These are phyloP conservation scores for Spizaetus ornatus DNA, from an alignment of 2,113 vertebrate genomes.

Conservation along the genomic window DNA sequence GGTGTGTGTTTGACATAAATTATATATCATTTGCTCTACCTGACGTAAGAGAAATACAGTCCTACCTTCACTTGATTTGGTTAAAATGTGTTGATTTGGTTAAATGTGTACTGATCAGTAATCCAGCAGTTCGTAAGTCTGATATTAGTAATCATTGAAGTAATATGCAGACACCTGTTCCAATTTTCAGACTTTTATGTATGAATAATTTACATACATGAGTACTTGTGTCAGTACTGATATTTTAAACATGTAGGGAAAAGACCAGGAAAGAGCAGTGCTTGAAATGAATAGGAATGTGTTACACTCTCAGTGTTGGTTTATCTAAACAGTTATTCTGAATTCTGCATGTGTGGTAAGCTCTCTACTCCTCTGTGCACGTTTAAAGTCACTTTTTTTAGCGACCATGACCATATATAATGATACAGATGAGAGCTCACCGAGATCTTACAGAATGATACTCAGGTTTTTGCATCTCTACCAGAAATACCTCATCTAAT, in stretches of 20 bases:
- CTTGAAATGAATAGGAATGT: background rate
- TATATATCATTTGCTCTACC: background rate
- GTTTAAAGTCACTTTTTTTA: background rate
- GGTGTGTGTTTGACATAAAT: background rate
- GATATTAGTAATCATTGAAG: background rate
- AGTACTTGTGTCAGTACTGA: fast-evolving
- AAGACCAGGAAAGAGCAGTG: background rate
- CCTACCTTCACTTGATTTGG: background rate
- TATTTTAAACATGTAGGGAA: background rate
- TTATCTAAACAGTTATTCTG: background rate
- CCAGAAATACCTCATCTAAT: background rate
- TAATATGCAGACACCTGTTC: background rate
- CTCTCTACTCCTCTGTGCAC: background rate
- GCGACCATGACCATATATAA: background rate
- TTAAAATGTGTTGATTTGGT: background rate
- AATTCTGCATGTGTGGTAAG: background rate
- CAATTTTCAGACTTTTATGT: background rate
- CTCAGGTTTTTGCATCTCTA: background rate
- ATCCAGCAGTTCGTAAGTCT: background rate
- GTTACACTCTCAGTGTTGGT: background rate
- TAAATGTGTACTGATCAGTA: background rate
- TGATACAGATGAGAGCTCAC: background rate
- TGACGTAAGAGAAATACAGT: background rate
- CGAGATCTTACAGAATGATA: background rate
- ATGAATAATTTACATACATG: background rate